Percentiles rank a stretch among this genome's conserved stretches.
Evolutionary conservation across 2,888 invertebrate genomes (phyloP).

Genomic region (Tachina lurida): DNA sequence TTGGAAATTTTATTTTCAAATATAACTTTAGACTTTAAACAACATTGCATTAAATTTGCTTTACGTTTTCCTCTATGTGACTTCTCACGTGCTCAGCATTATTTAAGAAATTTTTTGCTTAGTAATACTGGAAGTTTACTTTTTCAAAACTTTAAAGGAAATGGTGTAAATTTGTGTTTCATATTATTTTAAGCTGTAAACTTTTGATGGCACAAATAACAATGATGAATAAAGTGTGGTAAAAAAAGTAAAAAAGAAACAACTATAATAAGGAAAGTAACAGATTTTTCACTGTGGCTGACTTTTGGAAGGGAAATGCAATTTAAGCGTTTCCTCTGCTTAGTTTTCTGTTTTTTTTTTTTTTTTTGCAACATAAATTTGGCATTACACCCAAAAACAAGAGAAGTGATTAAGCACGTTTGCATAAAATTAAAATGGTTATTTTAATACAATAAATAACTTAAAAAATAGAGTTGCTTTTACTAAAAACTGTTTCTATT

Average conservation of each 20-base stretch:
- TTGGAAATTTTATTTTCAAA: too few relatives aligned
- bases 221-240: slow-evolving; percentile 36
- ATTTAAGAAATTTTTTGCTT: too few relatives aligned
- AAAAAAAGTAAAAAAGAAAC: neutral
- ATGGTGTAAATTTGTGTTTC: slow-evolving; percentile 16
- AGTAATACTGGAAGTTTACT: neutral
- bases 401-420: neutral
- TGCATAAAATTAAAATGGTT: neutral
- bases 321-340: slow-evolving; percentile 59
- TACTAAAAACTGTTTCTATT: too few relatives aligned
- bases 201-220: slow-evolving; percentile 38
- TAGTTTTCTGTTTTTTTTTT: neutral
- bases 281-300: slow-evolving; percentile 45
- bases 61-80: neutral
- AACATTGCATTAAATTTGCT: neutral
- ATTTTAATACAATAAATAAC: neutral
- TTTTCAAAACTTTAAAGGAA: neutral
- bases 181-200: slow-evolving; percentile 28
- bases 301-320: slow-evolving; percentile 51
- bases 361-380: neutral
- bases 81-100: too few relatives aligned
- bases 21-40: too few relatives aligned
- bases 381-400: neutral
- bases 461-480: too few relatives aligned
- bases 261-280: slow-evolving; percentile 18